Conservation (phyloP, 2,888 invertebrate species). For the Pyrochroa serraticornis region DNA sequence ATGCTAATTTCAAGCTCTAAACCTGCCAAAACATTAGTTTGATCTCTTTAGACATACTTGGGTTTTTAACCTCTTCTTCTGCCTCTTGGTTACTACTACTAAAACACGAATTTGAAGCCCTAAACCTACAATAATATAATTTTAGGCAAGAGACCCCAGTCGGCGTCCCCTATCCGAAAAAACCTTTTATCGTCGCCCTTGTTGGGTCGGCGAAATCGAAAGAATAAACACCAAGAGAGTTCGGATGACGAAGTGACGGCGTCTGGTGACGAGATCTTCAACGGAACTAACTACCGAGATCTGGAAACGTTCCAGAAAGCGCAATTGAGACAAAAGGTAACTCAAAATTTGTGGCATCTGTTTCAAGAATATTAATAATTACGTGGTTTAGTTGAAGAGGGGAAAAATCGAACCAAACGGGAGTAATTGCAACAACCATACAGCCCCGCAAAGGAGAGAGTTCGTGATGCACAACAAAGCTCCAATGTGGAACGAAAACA, state of each 20-base stretch:
- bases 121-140: too few species aligned
- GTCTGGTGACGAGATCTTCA: slow-evolving; percentile 65
- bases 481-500: slow-evolving; percentile 93
- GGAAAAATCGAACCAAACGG: slow-evolving; percentile 65
- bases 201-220: slow-evolving; percentile 74
- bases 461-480: slow-evolving; percentile 97
- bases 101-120: too few species aligned
- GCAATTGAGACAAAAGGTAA: slow-evolving; percentile 87
- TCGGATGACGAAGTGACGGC: slow-evolving; percentile 78
- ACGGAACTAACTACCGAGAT: slow-evolving; percentile 79
- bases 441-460: slow-evolving; percentile 70
- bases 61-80: too few species aligned
- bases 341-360: slow-evolving; percentile 15
- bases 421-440: slow-evolving; percentile 55
- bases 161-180: slow-evolving; percentile 78
- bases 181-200: slow-evolving; percentile 86
- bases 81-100: too few species aligned
- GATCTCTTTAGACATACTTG: too few species aligned
- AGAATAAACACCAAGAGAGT: slow-evolving; percentile 74
- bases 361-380: not conserved
- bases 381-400: slow-evolving; percentile 70
- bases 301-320: slow-evolving; percentile 92
- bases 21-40: too few species aligned
- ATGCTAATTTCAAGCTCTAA: too few species aligned
- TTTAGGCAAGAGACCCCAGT: slow-evolving; percentile 71